These are phyloP conservation scores for Lycia hirtaria DNA, from an alignment of 2,888 invertebrate species.

Conservation along the genomic window DNA sequence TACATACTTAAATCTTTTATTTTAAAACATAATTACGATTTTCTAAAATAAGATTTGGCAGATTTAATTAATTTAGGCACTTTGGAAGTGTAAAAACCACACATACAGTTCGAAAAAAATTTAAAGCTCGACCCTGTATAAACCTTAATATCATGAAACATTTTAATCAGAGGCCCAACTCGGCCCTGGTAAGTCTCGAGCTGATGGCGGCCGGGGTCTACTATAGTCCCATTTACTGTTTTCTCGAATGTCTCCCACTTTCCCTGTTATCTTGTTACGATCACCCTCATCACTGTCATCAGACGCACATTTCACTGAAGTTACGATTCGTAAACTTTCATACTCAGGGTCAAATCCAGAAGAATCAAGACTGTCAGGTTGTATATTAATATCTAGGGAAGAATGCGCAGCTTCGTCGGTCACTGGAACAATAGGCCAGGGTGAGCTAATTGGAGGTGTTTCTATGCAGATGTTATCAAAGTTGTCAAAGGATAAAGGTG, in stretches of 20 bases:
- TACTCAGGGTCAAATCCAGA: no score
- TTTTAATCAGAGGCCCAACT: constrained; percentile 25
- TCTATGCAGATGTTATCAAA: neutral
- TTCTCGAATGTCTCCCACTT: constrained; percentile 8
- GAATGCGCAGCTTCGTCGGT: neutral
- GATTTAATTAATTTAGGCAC: constrained; percentile 16
- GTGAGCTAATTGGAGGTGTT: no score
- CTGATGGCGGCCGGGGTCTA: constrained; percentile 14
- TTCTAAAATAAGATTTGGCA: constrained; percentile 1
- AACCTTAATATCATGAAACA: neutral
- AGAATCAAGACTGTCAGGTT: no score
- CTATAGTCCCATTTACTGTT: constrained; percentile 15
- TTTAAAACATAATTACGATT: no score
- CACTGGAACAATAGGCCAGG: neutral
- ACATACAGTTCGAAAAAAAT: constrained; percentile 11
- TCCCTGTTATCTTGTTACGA: neutral
- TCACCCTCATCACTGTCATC: constrained; percentile 9
- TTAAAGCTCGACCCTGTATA: constrained; percentile 23
- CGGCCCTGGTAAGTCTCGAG: constrained; percentile 13
- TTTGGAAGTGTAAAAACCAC: constrained; percentile 10
- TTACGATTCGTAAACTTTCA: neutral
- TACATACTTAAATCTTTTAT: no score
- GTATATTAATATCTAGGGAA: neutral
- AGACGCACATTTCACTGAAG: neutral
- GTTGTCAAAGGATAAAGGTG: neutral